Percentiles rank a stretch among this genome's conserved stretches.
Conservation (phyloP, 2,888 invertebrate species). For the Trachelus stipa region DNA sequence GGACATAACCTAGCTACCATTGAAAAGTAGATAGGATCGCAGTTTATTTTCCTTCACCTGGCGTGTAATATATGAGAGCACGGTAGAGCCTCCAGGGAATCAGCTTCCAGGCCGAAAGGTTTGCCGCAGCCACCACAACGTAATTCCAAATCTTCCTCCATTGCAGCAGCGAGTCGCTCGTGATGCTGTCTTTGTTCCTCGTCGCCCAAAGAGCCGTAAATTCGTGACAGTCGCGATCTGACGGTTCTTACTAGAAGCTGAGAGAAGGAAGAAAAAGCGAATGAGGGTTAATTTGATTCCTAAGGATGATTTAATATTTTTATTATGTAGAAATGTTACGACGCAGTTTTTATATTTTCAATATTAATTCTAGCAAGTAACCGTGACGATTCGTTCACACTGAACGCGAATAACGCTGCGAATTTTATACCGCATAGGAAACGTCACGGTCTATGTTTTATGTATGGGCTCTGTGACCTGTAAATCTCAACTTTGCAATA, state of each 20-base stretch:
- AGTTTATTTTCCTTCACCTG: slow-evolving; percentile 69
- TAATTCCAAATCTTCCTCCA: slow-evolving; percentile 79
- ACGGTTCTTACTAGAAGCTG: slow-evolving; percentile 85
- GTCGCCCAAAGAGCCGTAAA: slow-evolving; percentile 86
- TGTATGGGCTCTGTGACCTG: not conserved
- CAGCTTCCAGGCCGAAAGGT: slow-evolving; percentile 79
- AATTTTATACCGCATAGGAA: not conserved
- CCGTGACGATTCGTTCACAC: not conserved
- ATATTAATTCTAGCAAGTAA: not conserved
- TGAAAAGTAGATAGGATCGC: slow-evolving; percentile 23
- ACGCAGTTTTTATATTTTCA: not conserved
- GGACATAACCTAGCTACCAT: not conserved
- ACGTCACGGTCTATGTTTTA: not conserved
- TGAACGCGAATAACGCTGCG: not conserved
- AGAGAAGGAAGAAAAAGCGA: slow-evolving; percentile 24
- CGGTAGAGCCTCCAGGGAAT: slow-evolving; percentile 82
- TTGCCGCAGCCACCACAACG: slow-evolving; percentile 86
- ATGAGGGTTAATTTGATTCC: not conserved
- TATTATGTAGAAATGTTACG: not conserved
- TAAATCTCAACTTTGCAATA: slow-evolving; percentile 4
- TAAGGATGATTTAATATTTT: not conserved
- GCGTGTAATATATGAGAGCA: slow-evolving; percentile 91
- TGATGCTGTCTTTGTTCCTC: slow-evolving; percentile 82
- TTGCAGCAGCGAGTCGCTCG: slow-evolving; percentile 75
- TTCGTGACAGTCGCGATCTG: slow-evolving; percentile 80